phyloP scores from a whole-genome alignment of 1,140 invertebrate species.

The Bombus terrestris region DNA sequence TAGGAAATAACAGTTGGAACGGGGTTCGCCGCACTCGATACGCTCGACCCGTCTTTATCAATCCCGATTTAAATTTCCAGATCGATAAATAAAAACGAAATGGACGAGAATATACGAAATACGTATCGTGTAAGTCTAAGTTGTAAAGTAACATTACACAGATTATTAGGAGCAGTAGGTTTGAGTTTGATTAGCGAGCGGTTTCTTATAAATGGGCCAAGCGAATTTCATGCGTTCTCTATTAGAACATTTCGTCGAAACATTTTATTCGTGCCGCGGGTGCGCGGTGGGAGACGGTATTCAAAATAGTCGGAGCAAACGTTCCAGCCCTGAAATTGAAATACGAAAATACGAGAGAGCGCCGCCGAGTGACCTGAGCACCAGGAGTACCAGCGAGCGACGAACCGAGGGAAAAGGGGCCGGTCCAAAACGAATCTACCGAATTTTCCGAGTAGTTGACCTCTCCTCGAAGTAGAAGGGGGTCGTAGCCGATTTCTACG shows the following conservation, averaged over 20 bases:
- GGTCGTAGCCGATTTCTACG: conserved; percentile 6
- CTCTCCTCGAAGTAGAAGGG: neutral
- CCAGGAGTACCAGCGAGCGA: neutral
- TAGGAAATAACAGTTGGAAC: neutral
- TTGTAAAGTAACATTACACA: neutral
- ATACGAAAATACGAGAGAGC: conserved; percentile 39
- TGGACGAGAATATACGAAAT: no score
- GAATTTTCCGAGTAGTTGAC: conserved; percentile 42
- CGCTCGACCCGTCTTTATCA: neutral
- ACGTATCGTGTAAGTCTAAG: neutral
- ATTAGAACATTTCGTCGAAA: conserved; percentile 1
- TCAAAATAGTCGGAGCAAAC: conserved; percentile 24
- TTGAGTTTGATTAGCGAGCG: neutral
- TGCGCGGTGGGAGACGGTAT: neutral
- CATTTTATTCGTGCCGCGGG: neutral
- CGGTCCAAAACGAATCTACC: conserved; percentile 5
- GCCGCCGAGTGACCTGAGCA: conserved; percentile 11
- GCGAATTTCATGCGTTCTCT: no score
- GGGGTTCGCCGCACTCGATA: no score
- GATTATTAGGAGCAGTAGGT: neutral
- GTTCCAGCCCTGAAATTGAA: conserved; percentile 37
- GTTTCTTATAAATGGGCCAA: neutral
- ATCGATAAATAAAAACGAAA: neutral
- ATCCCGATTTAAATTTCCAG: neutral
- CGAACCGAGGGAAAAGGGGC: neutral